Conservation (phyloP, 2,797 vertebrate species). For the Characodon lateralis region DNA sequence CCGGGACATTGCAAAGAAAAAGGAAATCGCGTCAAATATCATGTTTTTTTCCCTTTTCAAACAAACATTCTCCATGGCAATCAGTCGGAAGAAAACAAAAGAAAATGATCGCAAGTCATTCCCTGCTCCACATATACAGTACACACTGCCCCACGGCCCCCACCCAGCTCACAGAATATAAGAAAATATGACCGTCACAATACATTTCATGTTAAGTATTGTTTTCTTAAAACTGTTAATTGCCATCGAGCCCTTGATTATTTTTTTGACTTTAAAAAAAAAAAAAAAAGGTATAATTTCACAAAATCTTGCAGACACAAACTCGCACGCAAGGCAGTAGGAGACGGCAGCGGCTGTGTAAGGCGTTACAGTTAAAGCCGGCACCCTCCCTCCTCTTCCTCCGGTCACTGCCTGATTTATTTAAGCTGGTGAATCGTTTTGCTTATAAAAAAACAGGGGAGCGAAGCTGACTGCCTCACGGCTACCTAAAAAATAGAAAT, state of each 20-base stretch:
- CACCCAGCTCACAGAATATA: conserved; percentile 74
- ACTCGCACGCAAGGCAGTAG: conserved; percentile 73
- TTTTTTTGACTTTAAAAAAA: conserved; percentile 71
- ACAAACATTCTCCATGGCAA: conserved; percentile 83
- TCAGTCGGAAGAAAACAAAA: conserved; percentile 49
- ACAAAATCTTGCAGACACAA: conserved; percentile 77
- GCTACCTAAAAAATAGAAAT: conserved; percentile 42
- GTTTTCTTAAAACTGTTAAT: conserved; percentile 82
- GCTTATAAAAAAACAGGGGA: conserved; percentile 69
- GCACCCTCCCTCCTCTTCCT: conserved; percentile 56
- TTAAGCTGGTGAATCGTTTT: conserved; percentile 83
- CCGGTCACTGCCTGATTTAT: conserved; percentile 68
- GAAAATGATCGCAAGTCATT: conserved; percentile 43
- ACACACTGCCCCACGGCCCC: conserved; percentile 50
- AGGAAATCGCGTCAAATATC: conserved; percentile 76
- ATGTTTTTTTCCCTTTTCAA: conserved; percentile 68
- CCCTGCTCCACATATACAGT: conserved; percentile 68
- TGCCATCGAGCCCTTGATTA: conserved; percentile 83
- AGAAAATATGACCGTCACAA: conserved; percentile 82
- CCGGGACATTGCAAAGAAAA: conserved; percentile 63
- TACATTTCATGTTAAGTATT: conserved; percentile 80
- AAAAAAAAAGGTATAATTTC: conserved; percentile 78
- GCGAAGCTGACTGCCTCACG: conserved; percentile 73
- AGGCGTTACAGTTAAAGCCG: conserved; percentile 79
- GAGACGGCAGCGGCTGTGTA: conserved; percentile 79